phyloP scores from a whole-genome alignment of 1,140 invertebrate genomes.

The Zaprionus inermis region DNA sequence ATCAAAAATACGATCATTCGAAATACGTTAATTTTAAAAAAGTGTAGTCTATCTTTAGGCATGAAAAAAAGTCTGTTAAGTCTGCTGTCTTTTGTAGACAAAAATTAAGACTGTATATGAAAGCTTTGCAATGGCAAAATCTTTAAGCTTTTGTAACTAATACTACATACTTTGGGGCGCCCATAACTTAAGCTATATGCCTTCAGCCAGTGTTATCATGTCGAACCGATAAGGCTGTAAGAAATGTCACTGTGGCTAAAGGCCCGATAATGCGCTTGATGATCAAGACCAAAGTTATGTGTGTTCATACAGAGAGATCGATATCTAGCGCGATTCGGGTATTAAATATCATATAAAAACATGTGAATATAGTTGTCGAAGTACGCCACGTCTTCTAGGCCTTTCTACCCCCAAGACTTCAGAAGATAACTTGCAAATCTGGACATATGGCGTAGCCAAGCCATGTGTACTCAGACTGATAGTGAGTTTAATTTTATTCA shows the following conservation, averaged over 20 bases:
- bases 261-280: too few species aligned
- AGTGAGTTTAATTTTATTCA: background rate
- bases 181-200: background rate
- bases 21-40: too few species aligned
- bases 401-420: background rate
- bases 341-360: too few species aligned
- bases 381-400: background rate
- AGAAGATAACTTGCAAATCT: too few species aligned
- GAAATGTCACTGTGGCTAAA: too few species aligned
- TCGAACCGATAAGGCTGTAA: too few species aligned
- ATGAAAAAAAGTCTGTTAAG: background rate
- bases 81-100: too few species aligned
- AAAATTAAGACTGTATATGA: background rate
- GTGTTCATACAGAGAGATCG: too few species aligned
- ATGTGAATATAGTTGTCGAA: background rate
- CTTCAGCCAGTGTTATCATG: too few species aligned
- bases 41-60: background rate
- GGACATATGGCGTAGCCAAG: conserved; percentile 2
- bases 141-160: conserved; percentile 3
- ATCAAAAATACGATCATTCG: too few species aligned
- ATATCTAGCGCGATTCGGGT: too few species aligned
- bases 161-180: conserved; percentile 56
- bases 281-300: too few species aligned
- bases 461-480: background rate
- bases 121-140: background rate